Percentiles rank a stretch among this genome's conserved stretches.
Evolutionary conservation across 2,888 invertebrate species (phyloP).

Genomic region (Cremastinae sp.): DNA sequence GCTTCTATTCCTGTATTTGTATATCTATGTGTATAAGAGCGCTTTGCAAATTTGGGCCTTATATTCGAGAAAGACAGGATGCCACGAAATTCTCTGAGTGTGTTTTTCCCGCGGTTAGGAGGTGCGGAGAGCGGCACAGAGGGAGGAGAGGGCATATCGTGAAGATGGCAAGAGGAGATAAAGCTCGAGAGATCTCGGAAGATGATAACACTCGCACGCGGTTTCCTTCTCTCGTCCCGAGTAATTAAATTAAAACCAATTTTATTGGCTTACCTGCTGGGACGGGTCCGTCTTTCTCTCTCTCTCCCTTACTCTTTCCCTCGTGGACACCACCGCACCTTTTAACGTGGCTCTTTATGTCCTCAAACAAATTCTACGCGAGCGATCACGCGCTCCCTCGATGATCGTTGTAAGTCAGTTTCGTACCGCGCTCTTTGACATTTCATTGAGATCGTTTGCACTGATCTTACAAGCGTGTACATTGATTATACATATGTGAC

Average conservation of each 20-base stretch:
- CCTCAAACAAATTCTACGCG: conserved; percentile 74
- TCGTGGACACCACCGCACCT: conserved; percentile 49
- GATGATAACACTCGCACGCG: conserved; percentile 67
- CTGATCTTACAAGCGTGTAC: conserved; percentile 37
- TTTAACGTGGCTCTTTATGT: conserved; percentile 75
- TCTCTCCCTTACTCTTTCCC: conserved; percentile 2
- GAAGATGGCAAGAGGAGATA: conserved; percentile 66
- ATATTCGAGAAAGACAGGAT: conserved; percentile 51
- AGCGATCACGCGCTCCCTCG: conserved; percentile 63
- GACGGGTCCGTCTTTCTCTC: conserved; percentile 27
- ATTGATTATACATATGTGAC: conserved; percentile 5
- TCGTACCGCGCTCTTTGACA: conserved; percentile 60
- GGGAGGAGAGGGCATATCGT: conserved; percentile 50
- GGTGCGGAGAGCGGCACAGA: conserved; percentile 8
- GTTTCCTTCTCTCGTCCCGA: conserved; percentile 50
- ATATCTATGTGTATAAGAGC: neutral
- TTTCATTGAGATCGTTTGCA: conserved; percentile 69
- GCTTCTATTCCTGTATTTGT: neutral
- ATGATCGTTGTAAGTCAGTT: conserved; percentile 67
- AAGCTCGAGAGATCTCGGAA: conserved; percentile 72
- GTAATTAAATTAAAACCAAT: conserved; percentile 77
- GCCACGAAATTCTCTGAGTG: conserved; percentile 54
- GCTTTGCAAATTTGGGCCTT: conserved; percentile 33
- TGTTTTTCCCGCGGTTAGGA: conserved; percentile 61
- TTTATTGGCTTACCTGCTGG: conserved; percentile 70